These are phyloP conservation scores for Scomber colias DNA, from an alignment of 2,113 vertebrate species.

Conservation along the genomic window DNA sequence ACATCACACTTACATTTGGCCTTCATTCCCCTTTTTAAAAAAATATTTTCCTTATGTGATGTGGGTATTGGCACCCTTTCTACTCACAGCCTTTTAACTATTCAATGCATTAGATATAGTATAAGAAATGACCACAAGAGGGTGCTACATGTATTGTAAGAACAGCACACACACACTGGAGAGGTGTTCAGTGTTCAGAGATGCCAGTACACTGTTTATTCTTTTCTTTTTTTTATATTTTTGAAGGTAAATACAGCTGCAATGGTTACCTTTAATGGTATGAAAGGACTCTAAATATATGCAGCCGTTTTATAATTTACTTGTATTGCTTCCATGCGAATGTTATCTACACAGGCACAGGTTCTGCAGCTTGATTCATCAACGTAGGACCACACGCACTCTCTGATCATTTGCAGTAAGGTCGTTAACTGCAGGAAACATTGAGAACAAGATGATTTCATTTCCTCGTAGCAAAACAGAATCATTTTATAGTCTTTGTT, in stretches of 20 bases:
- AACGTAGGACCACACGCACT: background rate
- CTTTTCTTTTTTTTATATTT: background rate
- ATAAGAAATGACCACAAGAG: constrained; percentile 63
- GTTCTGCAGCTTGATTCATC: constrained; percentile 3
- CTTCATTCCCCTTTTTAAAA: constrained; percentile 19
- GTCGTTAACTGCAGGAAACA: background rate
- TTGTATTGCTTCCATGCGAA: constrained; percentile 20
- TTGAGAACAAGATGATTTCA: background rate
- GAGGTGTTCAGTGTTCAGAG: background rate
- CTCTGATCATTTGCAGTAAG: background rate
- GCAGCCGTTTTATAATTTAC: constrained; percentile 36
- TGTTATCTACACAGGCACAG: background rate
- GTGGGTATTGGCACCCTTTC: background rate
- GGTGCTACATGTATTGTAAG: constrained; percentile 54
- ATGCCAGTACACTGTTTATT: background rate
- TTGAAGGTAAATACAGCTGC: constrained; percentile 22
- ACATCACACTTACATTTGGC: constrained; percentile 29
- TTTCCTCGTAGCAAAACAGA: constrained; percentile 58
- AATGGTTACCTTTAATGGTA: constrained; percentile 19
- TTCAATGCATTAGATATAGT: constrained; percentile 33
- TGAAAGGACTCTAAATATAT: constrained; percentile 46
- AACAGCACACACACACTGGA: background rate
- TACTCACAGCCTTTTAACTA: background rate
- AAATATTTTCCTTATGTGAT: background rate
- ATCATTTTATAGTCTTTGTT: constrained; percentile 41